Evolutionary conservation across 2,797 vertebrate genomes (phyloP), one percentile per base, ranked within the genome.

Genomic region (Pangasius sanitwongsei): DNA sequence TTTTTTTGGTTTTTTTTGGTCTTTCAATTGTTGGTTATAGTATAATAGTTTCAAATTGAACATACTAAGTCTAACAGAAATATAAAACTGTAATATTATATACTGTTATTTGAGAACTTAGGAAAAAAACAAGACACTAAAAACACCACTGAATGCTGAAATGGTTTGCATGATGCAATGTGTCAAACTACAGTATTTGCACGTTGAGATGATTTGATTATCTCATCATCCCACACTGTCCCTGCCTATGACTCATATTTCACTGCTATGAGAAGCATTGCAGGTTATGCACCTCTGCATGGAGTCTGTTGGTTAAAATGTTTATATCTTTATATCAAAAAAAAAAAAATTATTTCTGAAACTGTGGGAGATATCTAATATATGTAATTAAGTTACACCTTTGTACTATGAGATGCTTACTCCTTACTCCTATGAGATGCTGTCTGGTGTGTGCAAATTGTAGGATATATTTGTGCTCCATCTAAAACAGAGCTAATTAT

Each of bases 361-460:
- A 81, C 28, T 34, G 57, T 61, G 23, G 55, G 20, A 23, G 55
- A 82, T 82, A 61, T 82, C 83, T 86, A 77, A 83, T 69, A 65
- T 86, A 50, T 41, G 20, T 86, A 86, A 85, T 83, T 86, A 61
- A 85, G 81, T 89, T 70, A 83, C 31, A 31, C 70, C 70, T 16
- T n/a, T 70, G 50, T 74, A 53, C 85, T 57, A 69, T 4, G 65
- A 11, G 41, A 50, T 31, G 37, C 37, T 37, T 37, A 37, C 37
- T 37, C 37, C 37, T 37, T 37, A 37, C 37, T 78, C 78, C 80
- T 70, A 0, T 61, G 83, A 83, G 83, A 72, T 78, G n/a, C 48
- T 6, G 18, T 28, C 80, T 77, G 57, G 70, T 86, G 37, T 87
- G 61, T 69, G 67, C 50, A 86, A 74, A 80, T 34, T 81, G 72